These are phyloP conservation scores for Myiagra hebetior DNA, from an alignment of 2,113 vertebrate species.

Conservation along the genomic window DNA sequence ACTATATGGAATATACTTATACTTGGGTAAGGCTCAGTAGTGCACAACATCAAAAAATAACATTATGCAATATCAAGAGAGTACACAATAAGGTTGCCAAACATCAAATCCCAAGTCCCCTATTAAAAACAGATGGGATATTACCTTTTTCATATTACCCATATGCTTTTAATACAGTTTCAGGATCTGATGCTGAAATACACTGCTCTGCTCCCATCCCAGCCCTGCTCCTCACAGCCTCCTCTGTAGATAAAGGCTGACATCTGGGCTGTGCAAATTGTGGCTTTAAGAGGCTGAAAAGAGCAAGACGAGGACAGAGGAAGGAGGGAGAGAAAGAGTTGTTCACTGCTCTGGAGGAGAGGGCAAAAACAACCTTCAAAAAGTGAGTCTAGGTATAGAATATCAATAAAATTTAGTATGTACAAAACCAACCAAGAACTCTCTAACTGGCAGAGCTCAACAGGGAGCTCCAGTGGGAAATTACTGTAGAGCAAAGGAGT, in stretches of 20 bases:
- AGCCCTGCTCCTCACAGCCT: neutral
- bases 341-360: neutral
- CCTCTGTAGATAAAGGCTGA: neutral
- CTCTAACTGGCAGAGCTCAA: neutral
- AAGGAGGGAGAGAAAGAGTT: neutral
- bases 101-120: conserved; percentile 2
- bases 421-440: neutral
- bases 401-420: neutral
- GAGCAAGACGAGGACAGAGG: neutral
- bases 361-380: neutral
- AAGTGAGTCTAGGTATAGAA: neutral
- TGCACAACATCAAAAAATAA: conserved; percentile 40
- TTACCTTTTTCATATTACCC: conserved; percentile 46
- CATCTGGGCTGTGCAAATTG: neutral
- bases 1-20: neutral
- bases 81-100: conserved; percentile 6
- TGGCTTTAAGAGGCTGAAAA: neutral
- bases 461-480: neutral
- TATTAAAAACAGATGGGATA: conserved; percentile 59
- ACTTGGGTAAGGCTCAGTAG: conserved; percentile 4
- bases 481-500: neutral
- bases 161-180: conserved; percentile 49
- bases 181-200: neutral
- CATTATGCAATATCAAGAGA: conserved; percentile 37
- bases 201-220: neutral